Percentiles rank a stretch among this genome's conserved stretches.
These are phyloP conservation scores for Anoura caudifer DNA, from an alignment of 2,113 vertebrate species.

Conservation along the genomic window DNA sequence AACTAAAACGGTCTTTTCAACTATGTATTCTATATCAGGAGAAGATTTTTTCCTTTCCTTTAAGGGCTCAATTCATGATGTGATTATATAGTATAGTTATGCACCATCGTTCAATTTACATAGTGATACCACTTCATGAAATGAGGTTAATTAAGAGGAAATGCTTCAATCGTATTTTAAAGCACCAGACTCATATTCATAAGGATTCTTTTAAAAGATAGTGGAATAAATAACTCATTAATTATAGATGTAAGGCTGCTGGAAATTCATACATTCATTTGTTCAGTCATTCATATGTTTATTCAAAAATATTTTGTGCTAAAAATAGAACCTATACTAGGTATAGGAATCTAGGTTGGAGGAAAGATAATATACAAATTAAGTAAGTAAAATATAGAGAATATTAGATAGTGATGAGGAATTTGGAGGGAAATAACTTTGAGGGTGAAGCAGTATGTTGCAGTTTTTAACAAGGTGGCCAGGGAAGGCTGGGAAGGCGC, in stretches of 20 bases:
- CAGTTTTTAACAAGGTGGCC: not conserved
- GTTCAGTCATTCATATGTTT: not conserved
- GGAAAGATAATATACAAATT: not conserved
- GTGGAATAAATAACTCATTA: not conserved
- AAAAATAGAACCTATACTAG: not conserved
- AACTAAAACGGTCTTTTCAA: not conserved
- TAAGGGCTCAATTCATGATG: not conserved
- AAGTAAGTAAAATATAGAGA: not conserved
- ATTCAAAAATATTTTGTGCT: not conserved
- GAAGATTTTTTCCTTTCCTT: not conserved
- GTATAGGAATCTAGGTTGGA: not conserved
- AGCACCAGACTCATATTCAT: not conserved
- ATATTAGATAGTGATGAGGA: not conserved
- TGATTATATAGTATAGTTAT: not conserved
- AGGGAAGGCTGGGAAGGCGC: not conserved
- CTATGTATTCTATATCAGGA: not conserved
- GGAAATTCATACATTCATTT: not conserved
- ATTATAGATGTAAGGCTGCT: not conserved
- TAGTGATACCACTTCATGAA: not conserved
- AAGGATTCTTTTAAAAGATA: not conserved
- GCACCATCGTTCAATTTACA: not conserved
- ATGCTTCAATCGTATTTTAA: not conserved
- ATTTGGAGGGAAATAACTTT: conserved; percentile 10
- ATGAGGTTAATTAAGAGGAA: not conserved
- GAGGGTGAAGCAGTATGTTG: not conserved